Conservation (phyloP, 2,113 vertebrate genomes). For the Eulemur rufifrons region DNA sequence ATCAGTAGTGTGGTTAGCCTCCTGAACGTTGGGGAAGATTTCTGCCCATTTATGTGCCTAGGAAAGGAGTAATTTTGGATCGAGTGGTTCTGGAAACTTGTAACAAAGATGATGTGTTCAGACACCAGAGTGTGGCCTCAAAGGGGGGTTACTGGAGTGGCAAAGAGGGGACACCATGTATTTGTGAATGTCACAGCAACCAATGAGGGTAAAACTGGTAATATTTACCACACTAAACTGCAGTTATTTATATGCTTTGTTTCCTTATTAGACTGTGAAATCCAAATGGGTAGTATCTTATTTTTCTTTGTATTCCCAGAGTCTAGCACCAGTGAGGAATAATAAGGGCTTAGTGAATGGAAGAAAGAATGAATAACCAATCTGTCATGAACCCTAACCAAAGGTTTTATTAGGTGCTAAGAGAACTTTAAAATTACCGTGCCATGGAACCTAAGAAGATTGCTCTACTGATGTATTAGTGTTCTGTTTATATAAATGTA, state of each 20-base stretch:
- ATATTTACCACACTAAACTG: not conserved
- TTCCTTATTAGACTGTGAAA: not conserved
- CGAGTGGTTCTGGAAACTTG: not conserved
- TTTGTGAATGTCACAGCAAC: not conserved
- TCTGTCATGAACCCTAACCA: not conserved
- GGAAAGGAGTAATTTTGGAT: not conserved
- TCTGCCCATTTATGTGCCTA: not conserved
- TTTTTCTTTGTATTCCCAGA: not conserved
- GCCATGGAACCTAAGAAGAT: not conserved
- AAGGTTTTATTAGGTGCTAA: not conserved
- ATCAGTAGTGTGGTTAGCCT: not conserved
- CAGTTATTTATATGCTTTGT: slow-evolving; percentile 13
- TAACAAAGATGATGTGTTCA: not conserved
- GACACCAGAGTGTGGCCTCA: not conserved
- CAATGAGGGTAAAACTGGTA: not conserved
- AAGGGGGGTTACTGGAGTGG: not conserved
- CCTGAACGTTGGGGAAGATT: not conserved
- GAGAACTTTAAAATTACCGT: not conserved
- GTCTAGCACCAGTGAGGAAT: not conserved
- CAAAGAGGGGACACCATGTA: not conserved
- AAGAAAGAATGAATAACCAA: not conserved
- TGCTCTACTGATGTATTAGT: not conserved
- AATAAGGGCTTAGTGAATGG: not conserved
- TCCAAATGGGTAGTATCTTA: not conserved
- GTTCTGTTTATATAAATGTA: not conserved